These are phyloP conservation scores for Thaumetopoea pityocampa DNA, from an alignment of 1,140 invertebrate species.

Conservation along the genomic window DNA sequence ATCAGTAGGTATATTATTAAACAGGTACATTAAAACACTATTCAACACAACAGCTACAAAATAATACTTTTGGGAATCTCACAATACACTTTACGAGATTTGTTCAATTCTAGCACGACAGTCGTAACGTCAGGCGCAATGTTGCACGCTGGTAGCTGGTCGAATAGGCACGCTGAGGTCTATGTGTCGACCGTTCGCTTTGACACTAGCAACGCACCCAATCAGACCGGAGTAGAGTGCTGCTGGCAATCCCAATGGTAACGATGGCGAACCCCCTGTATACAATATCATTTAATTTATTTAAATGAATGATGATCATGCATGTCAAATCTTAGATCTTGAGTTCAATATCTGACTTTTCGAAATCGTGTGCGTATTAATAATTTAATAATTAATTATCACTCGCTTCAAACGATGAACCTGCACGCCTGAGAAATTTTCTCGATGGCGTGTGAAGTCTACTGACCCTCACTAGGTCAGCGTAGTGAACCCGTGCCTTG, in stretches of 20 bases:
- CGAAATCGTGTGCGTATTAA: too few species aligned
- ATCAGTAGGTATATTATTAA: conserved; percentile 30
- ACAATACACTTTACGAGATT: conserved; percentile 23
- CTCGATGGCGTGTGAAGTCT: too few species aligned
- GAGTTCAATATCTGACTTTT: background rate
- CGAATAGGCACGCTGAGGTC: conserved; percentile 64
- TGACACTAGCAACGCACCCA: conserved; percentile 67
- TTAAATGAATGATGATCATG: too few species aligned
- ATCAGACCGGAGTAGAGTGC: conserved; percentile 62
- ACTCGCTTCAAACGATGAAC: too few species aligned
- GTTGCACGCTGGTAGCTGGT: conserved; percentile 46
- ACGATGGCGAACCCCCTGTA: conserved; percentile 68
- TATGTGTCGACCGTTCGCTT: conserved; percentile 62
- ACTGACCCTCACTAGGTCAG: too few species aligned
- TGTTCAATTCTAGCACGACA: conserved; percentile 6
- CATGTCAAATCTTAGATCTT: too few species aligned
- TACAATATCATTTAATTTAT: conserved; percentile 12
- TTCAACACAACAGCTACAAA: conserved; percentile 33
- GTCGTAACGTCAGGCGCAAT: conserved; percentile 42
- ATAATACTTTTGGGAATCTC: conserved; percentile 50
- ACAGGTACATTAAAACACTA: conserved; percentile 34
- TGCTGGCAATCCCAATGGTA: conserved; percentile 65
- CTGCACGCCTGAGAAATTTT: too few species aligned
- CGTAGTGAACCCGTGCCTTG: too few species aligned
- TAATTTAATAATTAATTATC: too few species aligned